Evolutionary conservation across 2,888 invertebrate genomes (phyloP), one percentile per base, ranked within the genome.

Genomic region (Meiosimyza platycephala): DNA sequence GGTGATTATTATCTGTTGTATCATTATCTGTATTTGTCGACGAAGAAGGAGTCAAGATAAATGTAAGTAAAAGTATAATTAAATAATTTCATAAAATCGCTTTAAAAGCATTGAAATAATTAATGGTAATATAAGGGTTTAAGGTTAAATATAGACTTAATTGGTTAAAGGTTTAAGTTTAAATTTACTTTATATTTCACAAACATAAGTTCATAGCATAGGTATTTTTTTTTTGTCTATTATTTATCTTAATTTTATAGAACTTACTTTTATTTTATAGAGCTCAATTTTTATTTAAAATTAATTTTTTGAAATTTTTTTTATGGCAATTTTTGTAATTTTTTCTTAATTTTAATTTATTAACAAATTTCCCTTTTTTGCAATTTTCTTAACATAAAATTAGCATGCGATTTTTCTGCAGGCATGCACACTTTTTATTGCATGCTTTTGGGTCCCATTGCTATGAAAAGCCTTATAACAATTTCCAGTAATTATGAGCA

Each of bases 21-120:
- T 95, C 84, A 94, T 96, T 85, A 92, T 95, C 85, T 92, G 95
- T 85, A 91, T 96, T 80, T 96, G 96, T 86, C 90, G 95, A 79
- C 91, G 88, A 73, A 84, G 94, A 80, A 93, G 94, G 89, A 90
- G 95, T 79, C 87, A 87, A 78, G 87, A 87, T 80, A 88, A 88
- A 87, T 88, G 88, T 88, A 81, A 88, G 88, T 87, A 82, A 74
- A 50, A 28, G 16, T 16, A 50, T 12, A 9, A 18, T 13, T 22
- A 48, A 47, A 50, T 6, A 12, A 62, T 28, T 28, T 28, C 28
- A 4, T 60, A 52, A 72, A 65, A 69, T 69, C 67, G 57, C 67
- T 69, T 65, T 48, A 6, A 51, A 12, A 50, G 28, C 59, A 60
- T n/a, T 33, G 1, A 15, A 33, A 28, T 28, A 28, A 4, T 28